Evolutionary conservation across 2,797 vertebrate genomes (phyloP).

Genomic region (Cyprinella venusta): DNA sequence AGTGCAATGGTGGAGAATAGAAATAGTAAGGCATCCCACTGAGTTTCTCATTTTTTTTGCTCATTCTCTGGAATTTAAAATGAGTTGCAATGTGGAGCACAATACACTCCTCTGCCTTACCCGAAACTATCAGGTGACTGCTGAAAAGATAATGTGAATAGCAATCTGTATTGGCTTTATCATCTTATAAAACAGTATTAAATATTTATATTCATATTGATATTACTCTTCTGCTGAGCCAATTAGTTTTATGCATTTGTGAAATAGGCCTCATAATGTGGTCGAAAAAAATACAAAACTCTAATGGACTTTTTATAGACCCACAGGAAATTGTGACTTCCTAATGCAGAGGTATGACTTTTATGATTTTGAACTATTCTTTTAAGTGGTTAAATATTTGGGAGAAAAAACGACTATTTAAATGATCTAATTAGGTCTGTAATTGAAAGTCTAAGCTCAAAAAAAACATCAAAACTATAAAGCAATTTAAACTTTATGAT

Average conservation of each 20-base stretch:
- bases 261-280: conserved; percentile 13
- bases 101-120: conserved; percentile 9
- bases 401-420: background rate
- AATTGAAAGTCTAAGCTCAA: background rate
- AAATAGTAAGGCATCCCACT: conserved; percentile 8
- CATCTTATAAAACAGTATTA: conserved; percentile 15
- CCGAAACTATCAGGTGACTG: conserved; percentile 27
- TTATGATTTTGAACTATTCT: background rate
- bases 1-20: conserved; percentile 23
- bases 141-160: background rate
- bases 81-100: conserved; percentile 17
- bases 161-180: conserved; percentile 5
- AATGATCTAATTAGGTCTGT: background rate
- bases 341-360: too few relatives aligned
- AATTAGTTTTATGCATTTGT: conserved; percentile 6
- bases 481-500: background rate
- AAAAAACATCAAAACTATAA: background rate
- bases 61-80: conserved; percentile 50
- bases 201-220: conserved; percentile 20
- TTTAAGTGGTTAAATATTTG: background rate
- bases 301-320: conserved; percentile 18
- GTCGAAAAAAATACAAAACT: conserved; percentile 6
- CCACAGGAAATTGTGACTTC: background rate
- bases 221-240: background rate
- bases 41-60: conserved; percentile 7